Evolutionary conservation across 2,113 vertebrate species (phyloP), one percentile per base, ranked within the genome.

Genomic region (Zosterops hypoxanthus): DNA sequence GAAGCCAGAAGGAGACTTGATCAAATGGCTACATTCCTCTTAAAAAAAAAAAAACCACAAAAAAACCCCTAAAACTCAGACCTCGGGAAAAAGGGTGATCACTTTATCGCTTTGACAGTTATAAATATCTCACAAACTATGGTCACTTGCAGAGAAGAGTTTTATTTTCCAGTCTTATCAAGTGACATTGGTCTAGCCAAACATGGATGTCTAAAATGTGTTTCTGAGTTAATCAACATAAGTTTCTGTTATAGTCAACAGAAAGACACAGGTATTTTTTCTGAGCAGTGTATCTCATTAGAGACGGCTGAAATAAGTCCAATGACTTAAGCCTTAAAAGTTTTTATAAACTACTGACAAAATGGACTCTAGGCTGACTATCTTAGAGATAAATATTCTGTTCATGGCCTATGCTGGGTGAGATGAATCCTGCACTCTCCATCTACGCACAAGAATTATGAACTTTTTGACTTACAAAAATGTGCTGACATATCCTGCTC

Each of bases 401-500:
- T 50, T 93, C 73, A n/a, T 77, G 55, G 55, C n/a, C 82, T 28
- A 76, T 79, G 15, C 26, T 88, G 44, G 22, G 23, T 73, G 82
- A 90, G 53, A 71, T 60, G 24, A 82, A 59, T 71, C 29, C n/a
- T 76, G 17, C 24, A 52, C 36, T 87, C 25, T 64, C 28, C 1
- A 1, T 76, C 57, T 65, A 61, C 53, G 21, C 50, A 57, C 47
- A 95, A 80, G 31, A 63, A 57, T 80, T 76, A 33, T 0, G 0
- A 91, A 52, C 26, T 65, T 82, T 94, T 50, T 91, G 33, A 69
- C 50, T 89, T 86, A 77, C 11, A 76, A 72, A 95, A 92, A 88
- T 80, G 17, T 85, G 70, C 86, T 91, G 89, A 91, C 39, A 63
- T 87, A 72, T 52, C n/a, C 63, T 59, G 9, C 55, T 80, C 22